These are phyloP conservation scores for Rhorus exstirpatorius DNA, from an alignment of 2,888 invertebrate genomes.

Conservation along the genomic window DNA sequence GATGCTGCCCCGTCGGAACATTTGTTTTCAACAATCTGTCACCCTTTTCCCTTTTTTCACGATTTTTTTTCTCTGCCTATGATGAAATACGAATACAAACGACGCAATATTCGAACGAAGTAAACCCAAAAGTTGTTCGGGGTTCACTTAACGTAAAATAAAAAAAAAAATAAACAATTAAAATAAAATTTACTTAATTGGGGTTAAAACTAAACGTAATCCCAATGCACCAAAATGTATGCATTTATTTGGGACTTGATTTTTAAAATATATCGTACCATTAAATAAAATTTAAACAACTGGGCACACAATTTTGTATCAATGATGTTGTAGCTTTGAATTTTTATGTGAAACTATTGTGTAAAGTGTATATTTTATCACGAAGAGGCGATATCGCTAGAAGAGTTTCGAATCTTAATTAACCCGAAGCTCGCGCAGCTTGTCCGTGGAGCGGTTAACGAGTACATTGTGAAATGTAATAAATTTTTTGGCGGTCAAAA, in stretches of 20 bases:
- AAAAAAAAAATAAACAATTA: no score
- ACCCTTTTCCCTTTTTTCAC: background rate
- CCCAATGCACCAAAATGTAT: background rate
- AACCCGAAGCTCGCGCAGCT: conserved; percentile 2
- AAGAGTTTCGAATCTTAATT: conserved; percentile 39
- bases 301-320: background rate
- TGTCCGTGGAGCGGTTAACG: conserved; percentile 38
- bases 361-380: conserved; percentile 6
- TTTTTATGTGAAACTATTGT: conserved; percentile 6
- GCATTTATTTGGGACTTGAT: background rate
- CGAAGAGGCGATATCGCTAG: conserved; percentile 15
- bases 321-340: conserved; percentile 5
- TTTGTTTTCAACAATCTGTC: conserved; percentile 31
- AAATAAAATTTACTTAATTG: no score
- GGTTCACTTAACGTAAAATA: no score
- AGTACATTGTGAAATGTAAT: conserved; percentile 59
- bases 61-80: conserved; percentile 15
- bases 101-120: conserved; percentile 26
- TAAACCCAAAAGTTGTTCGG: conserved; percentile 15
- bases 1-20: conserved; percentile 31
- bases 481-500: conserved; percentile 34
- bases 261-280: no score
- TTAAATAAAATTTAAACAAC: no score
- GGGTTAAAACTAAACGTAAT: conserved; percentile 23
- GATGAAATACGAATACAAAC: conserved; percentile 39